These are phyloP conservation scores for Drepana arcuata DNA, from an alignment of 1,140 invertebrate genomes.

Conservation along the genomic window DNA sequence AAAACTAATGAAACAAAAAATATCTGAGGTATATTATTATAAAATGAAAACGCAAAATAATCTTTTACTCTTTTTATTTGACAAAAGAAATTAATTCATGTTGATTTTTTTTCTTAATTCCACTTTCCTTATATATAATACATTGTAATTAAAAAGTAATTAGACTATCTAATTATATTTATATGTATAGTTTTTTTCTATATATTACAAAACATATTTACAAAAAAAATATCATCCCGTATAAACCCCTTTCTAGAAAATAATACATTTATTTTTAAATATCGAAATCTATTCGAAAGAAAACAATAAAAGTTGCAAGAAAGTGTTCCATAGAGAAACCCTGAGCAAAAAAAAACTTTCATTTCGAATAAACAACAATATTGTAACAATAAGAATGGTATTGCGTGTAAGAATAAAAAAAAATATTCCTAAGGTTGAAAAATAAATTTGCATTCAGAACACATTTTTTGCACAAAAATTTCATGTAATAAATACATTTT, in stretches of 20 bases:
- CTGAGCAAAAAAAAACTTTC: conserved; percentile 6
- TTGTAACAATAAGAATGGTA: conserved; percentile 22
- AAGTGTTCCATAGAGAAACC: too few species aligned
- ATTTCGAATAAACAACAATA: conserved; percentile 24
- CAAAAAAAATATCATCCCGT: conserved; percentile 44
- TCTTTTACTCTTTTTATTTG: conserved; percentile 64
- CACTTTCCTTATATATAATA: conserved; percentile 63
- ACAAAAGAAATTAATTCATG: conserved; percentile 70
- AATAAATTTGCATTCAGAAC: conserved; percentile 40
- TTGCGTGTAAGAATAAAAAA: conserved; percentile 34
- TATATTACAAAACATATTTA: conserved; percentile 68
- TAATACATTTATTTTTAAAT: conserved; percentile 14
- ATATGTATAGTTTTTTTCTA: conserved; percentile 61
- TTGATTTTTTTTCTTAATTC: conserved; percentile 58
- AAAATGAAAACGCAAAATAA: conserved; percentile 43
- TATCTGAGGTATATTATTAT: background rate
- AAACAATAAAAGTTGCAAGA: conserved; percentile 4
- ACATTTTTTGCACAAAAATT: conserved; percentile 45
- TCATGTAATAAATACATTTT: conserved; percentile 45
- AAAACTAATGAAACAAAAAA: too few species aligned
- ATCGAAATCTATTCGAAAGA: conserved; percentile 20
- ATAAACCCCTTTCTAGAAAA: conserved; percentile 41
- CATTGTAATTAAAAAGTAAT: conserved; percentile 63
- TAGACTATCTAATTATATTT: conserved; percentile 62
- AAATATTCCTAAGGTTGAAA: conserved; percentile 26